A percentile compares a stretch with the other conserved stretches of the same genome.
Evolutionary conservation across 2,888 invertebrate genomes (phyloP).

Genomic region (Drosophila suboccidentalis): DNA sequence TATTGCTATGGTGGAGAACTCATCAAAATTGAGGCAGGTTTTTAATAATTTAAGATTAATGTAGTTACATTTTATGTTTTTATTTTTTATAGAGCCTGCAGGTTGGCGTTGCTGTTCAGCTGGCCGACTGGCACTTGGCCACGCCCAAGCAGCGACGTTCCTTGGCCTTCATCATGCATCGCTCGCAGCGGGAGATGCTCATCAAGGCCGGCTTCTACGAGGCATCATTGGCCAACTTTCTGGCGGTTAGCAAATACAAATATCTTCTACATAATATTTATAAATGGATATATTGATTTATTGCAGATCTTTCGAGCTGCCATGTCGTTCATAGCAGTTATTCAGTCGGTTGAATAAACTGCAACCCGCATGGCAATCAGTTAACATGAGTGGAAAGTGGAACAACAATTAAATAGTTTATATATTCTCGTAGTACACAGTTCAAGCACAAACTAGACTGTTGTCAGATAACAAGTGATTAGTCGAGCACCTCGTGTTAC

Average conservation of each 20-base stretch:
- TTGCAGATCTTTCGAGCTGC: constrained; percentile 78
- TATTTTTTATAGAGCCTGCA: constrained; percentile 68
- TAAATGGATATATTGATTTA: background rate
- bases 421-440: background rate
- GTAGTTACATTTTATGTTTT: background rate
- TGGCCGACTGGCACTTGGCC: constrained; percentile 81
- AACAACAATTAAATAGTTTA: constrained; percentile 4
- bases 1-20: constrained; percentile 85
- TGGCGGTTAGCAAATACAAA: constrained; percentile 68
- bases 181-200: constrained; percentile 79
- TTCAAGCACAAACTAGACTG: constrained; percentile 5
- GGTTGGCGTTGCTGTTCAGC: constrained; percentile 76
- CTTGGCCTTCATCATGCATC: constrained; percentile 72
- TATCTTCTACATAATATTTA: background rate
- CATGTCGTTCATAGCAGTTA: constrained; percentile 79
- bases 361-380: constrained; percentile 2
- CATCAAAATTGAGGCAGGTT: constrained; percentile 78
- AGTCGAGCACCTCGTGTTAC: background rate
- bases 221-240: constrained; percentile 83
- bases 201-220: constrained; percentile 83
- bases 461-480: background rate
- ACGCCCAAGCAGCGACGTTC: constrained; percentile 71
- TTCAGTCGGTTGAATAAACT: constrained; percentile 77
- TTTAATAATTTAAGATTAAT: background rate
- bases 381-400: background rate